Percentiles rank a stretch among this genome's conserved stretches.
Evolutionary conservation across 2,797 vertebrate species (phyloP).

Genomic region (Pseudocheirus occidentalis): DNA sequence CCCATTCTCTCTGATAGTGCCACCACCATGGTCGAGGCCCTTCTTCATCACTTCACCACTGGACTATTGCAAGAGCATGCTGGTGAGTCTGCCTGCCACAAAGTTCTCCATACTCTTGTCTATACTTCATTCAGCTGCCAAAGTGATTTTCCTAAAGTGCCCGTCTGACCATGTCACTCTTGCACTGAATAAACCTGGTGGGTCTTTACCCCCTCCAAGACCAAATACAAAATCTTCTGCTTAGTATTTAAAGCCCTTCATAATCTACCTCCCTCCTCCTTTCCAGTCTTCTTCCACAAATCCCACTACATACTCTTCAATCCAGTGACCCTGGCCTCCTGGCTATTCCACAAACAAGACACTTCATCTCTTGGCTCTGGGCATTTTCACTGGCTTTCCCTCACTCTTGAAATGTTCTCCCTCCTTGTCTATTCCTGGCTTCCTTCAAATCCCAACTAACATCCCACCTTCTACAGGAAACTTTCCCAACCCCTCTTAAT

Average conservation of each 20-base stretch:
- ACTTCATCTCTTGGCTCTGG: not conserved
- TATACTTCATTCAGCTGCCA: not conserved
- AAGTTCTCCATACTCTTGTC: not conserved
- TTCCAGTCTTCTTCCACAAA: not conserved
- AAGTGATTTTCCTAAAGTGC: not conserved
- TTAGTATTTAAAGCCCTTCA: not conserved
- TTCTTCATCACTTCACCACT: not conserved
- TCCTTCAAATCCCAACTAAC: too few species aligned
- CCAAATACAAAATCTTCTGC: not conserved
- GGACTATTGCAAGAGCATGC: not conserved
- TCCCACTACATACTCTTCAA: not conserved
- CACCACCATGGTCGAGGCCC: not conserved
- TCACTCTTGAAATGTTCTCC: too few species aligned
- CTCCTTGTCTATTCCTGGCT: too few species aligned
- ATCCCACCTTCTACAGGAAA: too few species aligned
- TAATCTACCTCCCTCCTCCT: not conserved
- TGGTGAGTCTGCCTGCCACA: not conserved
- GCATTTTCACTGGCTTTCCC: too few species aligned
- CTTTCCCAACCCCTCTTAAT: too few species aligned
- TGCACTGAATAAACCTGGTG: not conserved
- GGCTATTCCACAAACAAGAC: not conserved
- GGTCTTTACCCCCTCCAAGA: not conserved
- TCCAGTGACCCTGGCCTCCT: not conserved
- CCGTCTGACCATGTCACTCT: not conserved
- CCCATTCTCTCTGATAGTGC: not conserved